Percentiles rank a stretch among this genome's conserved stretches.
Conservation (phyloP, 2,113 vertebrate species). For the Taxidea taxus region DNA sequence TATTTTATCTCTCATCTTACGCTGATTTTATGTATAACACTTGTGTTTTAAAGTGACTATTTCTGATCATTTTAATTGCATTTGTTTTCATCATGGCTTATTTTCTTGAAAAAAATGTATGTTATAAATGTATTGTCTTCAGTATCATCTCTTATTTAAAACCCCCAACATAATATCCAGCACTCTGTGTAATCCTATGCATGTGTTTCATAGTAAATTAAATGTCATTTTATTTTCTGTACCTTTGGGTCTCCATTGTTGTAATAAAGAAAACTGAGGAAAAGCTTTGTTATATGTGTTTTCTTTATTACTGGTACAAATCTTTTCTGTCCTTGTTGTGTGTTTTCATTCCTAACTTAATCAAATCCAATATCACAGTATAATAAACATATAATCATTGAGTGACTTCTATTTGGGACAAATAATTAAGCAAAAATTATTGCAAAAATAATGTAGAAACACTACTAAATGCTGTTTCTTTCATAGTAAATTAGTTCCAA, state of each 20-base stretch:
- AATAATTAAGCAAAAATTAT: background rate
- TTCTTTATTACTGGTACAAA: slow-evolving; percentile 80
- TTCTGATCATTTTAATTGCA: slow-evolving; percentile 51
- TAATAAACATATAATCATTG: background rate
- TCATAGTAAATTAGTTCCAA: background rate
- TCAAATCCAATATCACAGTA: background rate
- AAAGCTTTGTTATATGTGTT: slow-evolving; percentile 78
- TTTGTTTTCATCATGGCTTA: slow-evolving; percentile 68
- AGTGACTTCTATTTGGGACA: background rate
- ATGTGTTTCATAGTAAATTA: slow-evolving; percentile 74
- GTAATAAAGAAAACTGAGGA: slow-evolving; percentile 85
- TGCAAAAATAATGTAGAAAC: background rate
- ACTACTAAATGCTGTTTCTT: background rate
- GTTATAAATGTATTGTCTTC: slow-evolving; percentile 65
- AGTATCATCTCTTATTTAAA: slow-evolving; percentile 73
- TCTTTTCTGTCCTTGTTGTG: slow-evolving; percentile 34
- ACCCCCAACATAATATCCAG: slow-evolving; percentile 64
- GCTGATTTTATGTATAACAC: slow-evolving; percentile 21
- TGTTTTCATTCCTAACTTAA: slow-evolving; percentile 43
- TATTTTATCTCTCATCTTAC: slow-evolving; percentile 48
- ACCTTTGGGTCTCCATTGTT: slow-evolving; percentile 79
- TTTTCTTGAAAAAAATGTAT: slow-evolving; percentile 53
- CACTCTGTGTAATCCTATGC: slow-evolving; percentile 75
- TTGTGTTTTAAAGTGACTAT: slow-evolving; percentile 46
- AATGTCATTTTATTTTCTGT: slow-evolving; percentile 78